Base-by-base conservation (phyloP, 2,888 invertebrate genomes). In the Orchesella flavescens region DNA sequence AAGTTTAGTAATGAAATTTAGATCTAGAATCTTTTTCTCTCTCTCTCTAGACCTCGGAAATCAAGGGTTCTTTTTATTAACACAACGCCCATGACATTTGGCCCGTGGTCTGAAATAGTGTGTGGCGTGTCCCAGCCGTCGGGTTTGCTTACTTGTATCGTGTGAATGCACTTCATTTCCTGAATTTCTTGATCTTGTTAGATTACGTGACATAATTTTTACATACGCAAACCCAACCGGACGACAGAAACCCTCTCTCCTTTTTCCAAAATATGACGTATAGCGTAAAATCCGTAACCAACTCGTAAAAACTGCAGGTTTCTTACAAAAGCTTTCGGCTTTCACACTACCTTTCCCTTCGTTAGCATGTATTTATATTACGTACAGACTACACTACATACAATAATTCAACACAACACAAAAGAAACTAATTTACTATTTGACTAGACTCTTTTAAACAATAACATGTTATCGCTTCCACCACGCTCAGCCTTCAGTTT, bases 201-300 rank as follows among this genome's bases (percentile, higher is more conserved):
- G 66, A 17, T 63, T 73, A 68, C 66, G 59, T 81, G 71, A 61
- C 46, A 17, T 19, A 61, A 17, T 46, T n/a, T 24, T 78, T 49
- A 1, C 57, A 10, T 34, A 23, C n/a, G 7, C 34, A 34, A 4
- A 34, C 34, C 34, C 34, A 34, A 34, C 34, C 2, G 34, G 34
- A 34, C 34, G 34, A 34, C 34, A 34, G 7, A 34, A 34, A 34
- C 34, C 34, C 34, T 34, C 7, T 34, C 34, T 34, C 34, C 34
- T 34, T 34, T n/a, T 34, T 34, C 34, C 7, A 7, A 7, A 34
- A 7, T 4, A 34, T 34, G 34, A 34, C 34, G 34, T 34, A 34
- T 34, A 7, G 7, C 34, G 3, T 34, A 34, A 34, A 34, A 34
- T 34, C 34, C 34, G 34, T 34, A 34, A 34, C 34, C 34, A 34